Evolutionary conservation across 2,888 invertebrate genomes (phyloP).

Genomic region (Melanophora roralis): DNA sequence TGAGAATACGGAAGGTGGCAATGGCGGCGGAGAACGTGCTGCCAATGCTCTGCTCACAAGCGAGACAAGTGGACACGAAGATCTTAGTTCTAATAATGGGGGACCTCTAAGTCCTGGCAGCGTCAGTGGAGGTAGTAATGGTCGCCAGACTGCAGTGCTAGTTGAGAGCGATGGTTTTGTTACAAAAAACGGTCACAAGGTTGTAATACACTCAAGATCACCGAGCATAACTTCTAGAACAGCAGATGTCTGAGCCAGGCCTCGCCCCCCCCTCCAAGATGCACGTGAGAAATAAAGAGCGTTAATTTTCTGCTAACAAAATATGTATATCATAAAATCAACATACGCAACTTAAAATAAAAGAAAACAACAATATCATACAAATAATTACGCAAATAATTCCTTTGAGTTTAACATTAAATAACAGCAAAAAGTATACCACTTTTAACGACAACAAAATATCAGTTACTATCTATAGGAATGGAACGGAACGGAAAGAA

Average conservation of each 20-base stretch:
- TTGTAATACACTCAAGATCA: conserved; percentile 91
- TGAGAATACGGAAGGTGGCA: conserved; percentile 78
- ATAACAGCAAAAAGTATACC: conserved; percentile 16
- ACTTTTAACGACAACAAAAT: conserved; percentile 1
- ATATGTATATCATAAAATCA: conserved; percentile 57
- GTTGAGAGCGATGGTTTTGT: conserved; percentile 90
- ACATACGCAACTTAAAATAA: conserved; percentile 67
- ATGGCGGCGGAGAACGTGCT: conserved; percentile 69
- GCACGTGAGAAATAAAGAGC: conserved; percentile 77
- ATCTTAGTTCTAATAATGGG: conserved; percentile 55
- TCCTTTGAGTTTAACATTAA: conserved; percentile 62
- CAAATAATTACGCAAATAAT: conserved; percentile 59
- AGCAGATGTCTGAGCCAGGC: conserved; percentile 91
- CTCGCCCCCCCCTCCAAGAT: conserved; percentile 84
- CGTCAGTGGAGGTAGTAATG: conserved; percentile 71
- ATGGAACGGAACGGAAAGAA: conserved; percentile 24
- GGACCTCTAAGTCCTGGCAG: conserved; percentile 68
- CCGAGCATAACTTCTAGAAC: conserved; percentile 89
- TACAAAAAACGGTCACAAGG: conserved; percentile 92
- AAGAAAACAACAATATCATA: conserved; percentile 60
- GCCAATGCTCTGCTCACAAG: conserved; percentile 24
- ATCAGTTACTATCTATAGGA: background rate
- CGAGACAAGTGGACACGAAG: conserved; percentile 48
- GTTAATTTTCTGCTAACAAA: conserved; percentile 66
- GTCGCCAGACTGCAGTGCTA: conserved; percentile 88